These are phyloP conservation scores for Pollimyrus isidori DNA, from an alignment of 2,113 vertebrate species.

Conservation along the genomic window DNA sequence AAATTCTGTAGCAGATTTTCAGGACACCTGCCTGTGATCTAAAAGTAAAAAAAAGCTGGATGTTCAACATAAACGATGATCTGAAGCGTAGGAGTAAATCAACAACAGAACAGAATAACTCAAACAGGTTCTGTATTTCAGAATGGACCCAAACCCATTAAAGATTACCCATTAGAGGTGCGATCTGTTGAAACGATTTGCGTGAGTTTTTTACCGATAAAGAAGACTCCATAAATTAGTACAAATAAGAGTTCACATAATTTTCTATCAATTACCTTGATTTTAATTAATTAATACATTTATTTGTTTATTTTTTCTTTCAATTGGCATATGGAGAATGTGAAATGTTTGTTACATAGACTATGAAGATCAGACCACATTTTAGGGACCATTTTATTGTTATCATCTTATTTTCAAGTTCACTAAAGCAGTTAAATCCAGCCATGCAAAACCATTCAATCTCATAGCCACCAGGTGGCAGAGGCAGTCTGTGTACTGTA, in stretches of 20 bases:
- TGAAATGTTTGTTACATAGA: not conserved
- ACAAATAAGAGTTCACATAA: not conserved
- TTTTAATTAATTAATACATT: not conserved
- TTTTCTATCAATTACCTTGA: not conserved
- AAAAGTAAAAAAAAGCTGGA: not conserved
- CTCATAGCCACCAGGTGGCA: constrained; percentile 10
- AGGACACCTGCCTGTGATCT: not conserved
- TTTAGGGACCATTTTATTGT: not conserved
- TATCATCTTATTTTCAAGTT: not conserved
- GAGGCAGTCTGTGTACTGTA: not conserved
- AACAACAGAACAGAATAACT: not conserved
- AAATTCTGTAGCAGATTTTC: not conserved
- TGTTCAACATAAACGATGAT: not conserved
- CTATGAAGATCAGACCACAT: not conserved
- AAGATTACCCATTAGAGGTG: not conserved
- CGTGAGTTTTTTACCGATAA: not conserved
- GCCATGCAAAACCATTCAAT: not conserved
- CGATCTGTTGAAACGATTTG: not conserved
- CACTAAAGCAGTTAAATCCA: not conserved
- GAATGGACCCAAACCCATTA: too few relatives aligned
- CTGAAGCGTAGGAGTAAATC: not conserved
- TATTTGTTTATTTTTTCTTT: not conserved
- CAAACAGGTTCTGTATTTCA: not conserved
- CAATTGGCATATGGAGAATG: not conserved
- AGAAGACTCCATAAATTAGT: not conserved